Evolutionary conservation across 1,140 invertebrate species (phyloP), one percentile per base, ranked within the genome.

Genomic region (Cherax quadricarinatus): DNA sequence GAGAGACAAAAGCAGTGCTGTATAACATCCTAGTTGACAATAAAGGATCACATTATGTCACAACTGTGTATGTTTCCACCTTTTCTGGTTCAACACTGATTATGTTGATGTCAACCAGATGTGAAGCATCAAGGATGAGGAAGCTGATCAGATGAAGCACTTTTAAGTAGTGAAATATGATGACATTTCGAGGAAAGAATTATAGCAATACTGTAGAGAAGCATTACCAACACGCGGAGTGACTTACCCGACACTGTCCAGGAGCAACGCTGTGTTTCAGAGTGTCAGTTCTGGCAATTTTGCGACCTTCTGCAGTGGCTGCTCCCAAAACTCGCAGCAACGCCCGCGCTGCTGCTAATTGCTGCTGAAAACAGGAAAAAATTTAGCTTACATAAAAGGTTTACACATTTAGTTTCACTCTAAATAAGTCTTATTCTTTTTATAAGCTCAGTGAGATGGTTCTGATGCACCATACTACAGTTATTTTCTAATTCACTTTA

Each of bases 311-410:
- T 7, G 73, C 53, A 51, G 73, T 84, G 18, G 92, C 92, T n/a
- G 92, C 92, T n/a, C 92, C 92, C 49, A 93, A 51, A 12, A 93
- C 92, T 48, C 92, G 86, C 30, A 93, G 48, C 57, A 93, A 48
- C 9, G 92, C 92, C 49, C 92, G 80, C 10, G 92, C 92, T 85
- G 92, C 92, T 86, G 92, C 92, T 62, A 93, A 70, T 73, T 93
- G 92, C 89, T 91, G 82, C 51, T 30, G n/a, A 57, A 53, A 82
- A 24, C 48, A 82, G 5, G 80, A 10, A 48, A 9, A 70, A 1
- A 48, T 62, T 12, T 60, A 57, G 51, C 4, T 57, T 83, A 60
- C 49, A 57, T n/a, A 41, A 7, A 60, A 14, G 6, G 6, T 60
- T 60, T 60, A 60, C 6, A 60, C 6, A 60, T 14, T 60, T n/a